Evolutionary conservation across 2,797 vertebrate genomes (phyloP), one percentile per base, ranked within the genome.

Genomic region (Rhynchonycteris naso): DNA sequence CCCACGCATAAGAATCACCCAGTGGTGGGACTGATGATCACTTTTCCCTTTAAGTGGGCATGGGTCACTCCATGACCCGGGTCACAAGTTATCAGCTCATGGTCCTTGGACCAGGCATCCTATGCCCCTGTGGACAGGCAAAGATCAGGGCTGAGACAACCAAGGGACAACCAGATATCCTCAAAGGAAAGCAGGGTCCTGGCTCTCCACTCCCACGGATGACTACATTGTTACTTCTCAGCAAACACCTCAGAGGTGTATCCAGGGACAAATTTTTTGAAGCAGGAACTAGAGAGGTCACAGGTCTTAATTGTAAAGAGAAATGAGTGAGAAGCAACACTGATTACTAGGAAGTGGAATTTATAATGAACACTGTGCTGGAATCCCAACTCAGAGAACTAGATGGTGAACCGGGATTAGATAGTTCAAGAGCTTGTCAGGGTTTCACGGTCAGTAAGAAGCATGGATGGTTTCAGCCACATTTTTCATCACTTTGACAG

Each of bases 11-110:
- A 35, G 35, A 81, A 80, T 52, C 47, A 19, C 52, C 5, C 21
- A 33, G 21, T 5, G 19, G 15, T 26, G 11, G 21, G 24, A 33
- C 7, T 52, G 19, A 5, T 19, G 21, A 52, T 43, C 43, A 43
- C 43, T 43, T 43, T 33, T 59, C 0, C 22, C 56, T 50, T 78
- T 33, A 56, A 43, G 16, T 69, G 38, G 4, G 5, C 30, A 10
- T 0, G 1, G 38, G 22, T 56, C 7, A 63, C 43, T n/a, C 24
- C 0, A 63, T 47, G 30, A 2, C 28, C 6, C 28, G 65, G 50
- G 28, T 72, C 6, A 13, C 18, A 35, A 76, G 2, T 43, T 54
- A 63, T n/a, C 4, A 47, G 56, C 33, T 65, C 80, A 74, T 28
- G 58, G 66, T 14, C 30, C 56, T 72, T 33, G 4, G 15, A 66